Percentiles rank a stretch among this genome's conserved stretches.
phyloP scores from a whole-genome alignment of 2,113 vertebrate species.

The Dicaeum eximium region DNA sequence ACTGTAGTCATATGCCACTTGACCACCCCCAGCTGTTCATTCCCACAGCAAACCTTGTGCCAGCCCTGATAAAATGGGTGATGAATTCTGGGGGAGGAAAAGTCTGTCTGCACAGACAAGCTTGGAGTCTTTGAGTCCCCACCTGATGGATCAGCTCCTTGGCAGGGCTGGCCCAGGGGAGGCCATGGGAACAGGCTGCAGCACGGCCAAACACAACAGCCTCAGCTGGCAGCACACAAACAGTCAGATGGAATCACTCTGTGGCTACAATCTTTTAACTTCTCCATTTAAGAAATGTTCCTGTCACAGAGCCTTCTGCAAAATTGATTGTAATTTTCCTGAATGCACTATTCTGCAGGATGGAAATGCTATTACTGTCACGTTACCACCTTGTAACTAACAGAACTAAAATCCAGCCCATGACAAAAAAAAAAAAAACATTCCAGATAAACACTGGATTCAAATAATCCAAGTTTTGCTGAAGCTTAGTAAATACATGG shows the following conservation, averaged over 20 bases:
- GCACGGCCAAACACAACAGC: background rate
- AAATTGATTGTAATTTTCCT: background rate
- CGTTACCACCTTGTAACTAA: background rate
- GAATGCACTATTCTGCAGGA: background rate
- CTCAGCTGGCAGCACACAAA: background rate
- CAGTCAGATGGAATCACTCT: background rate
- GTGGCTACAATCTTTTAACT: background rate
- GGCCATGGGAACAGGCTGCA: background rate
- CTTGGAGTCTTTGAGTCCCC: background rate
- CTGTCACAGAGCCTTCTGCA: background rate
- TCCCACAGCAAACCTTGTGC: background rate
- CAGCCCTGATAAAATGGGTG: background rate
- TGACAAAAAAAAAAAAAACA: background rate
- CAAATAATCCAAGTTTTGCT: background rate
- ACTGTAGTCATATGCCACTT: background rate
- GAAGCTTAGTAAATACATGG: background rate
- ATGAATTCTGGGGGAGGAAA: background rate
- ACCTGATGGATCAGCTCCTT: background rate
- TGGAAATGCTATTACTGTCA: background rate
- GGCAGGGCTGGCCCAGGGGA: background rate
- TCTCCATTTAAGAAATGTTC: background rate
- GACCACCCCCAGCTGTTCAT: background rate
- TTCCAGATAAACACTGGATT: background rate
- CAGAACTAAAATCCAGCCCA: background rate
- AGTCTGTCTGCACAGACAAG: background rate